Percentiles rank a stretch among this genome's conserved stretches.
Conservation (phyloP, 2,888 invertebrate species). For the Cremastinae sp. region DNA sequence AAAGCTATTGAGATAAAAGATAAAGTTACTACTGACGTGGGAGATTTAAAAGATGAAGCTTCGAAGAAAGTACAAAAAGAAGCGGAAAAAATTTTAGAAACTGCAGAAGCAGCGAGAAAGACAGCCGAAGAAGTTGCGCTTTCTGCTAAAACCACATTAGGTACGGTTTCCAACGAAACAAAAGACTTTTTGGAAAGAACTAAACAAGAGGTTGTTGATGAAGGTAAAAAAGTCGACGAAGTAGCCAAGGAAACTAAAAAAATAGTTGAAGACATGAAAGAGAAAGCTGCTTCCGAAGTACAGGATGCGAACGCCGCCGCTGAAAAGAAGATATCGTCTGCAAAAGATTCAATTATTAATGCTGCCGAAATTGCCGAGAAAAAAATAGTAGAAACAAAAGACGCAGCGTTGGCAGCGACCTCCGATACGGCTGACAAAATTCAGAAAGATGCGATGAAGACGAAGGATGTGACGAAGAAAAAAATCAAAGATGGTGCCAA, state of each 20-base stretch:
- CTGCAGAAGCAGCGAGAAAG: conserved; percentile 68
- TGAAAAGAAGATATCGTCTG: conserved; percentile 57
- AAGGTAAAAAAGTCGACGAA: too few relatives aligned
- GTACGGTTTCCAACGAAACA: too few relatives aligned
- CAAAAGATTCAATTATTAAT: conserved; percentile 57
- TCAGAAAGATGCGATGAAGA: conserved; percentile 37
- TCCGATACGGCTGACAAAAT: conserved; percentile 66
- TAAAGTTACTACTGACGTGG: conserved; percentile 69
- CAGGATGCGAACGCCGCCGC: conserved; percentile 18
- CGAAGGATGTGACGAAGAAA: conserved; percentile 80
- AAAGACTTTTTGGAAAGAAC: conserved; percentile 68
- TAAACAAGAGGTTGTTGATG: conserved; percentile 64
- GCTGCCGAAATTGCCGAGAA: conserved; percentile 41
- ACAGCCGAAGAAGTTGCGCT: conserved; percentile 49
- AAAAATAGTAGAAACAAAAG: conserved; percentile 30
- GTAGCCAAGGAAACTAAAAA: too few relatives aligned
- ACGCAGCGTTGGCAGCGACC: conserved; percentile 74
- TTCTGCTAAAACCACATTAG: conserved; percentile 51
- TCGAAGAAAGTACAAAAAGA: background rate
- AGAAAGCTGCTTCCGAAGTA: conserved; percentile 38
- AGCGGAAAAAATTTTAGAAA: too few relatives aligned
- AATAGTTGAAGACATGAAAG: conserved; percentile 52
- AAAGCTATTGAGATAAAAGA: conserved; percentile 62
- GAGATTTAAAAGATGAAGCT: conserved; percentile 24
- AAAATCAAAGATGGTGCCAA: conserved; percentile 75